phyloP scores from a whole-genome alignment of 2,888 invertebrate species.

The Meteorus cinctellus region DNA sequence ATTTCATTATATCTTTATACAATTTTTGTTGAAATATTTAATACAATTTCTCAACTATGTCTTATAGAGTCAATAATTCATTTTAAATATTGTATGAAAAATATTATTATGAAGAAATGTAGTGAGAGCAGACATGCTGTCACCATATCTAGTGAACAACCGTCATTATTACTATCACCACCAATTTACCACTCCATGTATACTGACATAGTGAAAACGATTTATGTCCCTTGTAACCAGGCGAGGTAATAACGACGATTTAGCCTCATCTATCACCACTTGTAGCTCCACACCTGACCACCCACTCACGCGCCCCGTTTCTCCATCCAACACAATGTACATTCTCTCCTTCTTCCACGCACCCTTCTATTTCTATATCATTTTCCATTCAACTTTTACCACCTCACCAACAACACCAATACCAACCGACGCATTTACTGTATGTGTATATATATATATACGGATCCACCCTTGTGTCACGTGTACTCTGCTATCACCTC shows the following conservation, averaged over 20 bases:
- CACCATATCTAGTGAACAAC: background rate
- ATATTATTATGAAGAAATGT: too few species aligned
- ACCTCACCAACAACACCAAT: too few species aligned
- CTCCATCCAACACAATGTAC: constrained; percentile 22
- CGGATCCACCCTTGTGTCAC: constrained; percentile 39
- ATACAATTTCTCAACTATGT: background rate
- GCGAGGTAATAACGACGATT: constrained; percentile 64
- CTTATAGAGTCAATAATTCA: background rate
- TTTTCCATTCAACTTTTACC: constrained; percentile 13
- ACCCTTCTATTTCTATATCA: background rate
- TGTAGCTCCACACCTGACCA: constrained; percentile 69
- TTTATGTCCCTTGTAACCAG: constrained; percentile 58
- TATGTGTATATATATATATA: constrained; percentile 57
- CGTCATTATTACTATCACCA: background rate
- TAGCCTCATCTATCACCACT: constrained; percentile 72
- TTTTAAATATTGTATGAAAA: too few species aligned
- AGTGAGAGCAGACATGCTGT: background rate
- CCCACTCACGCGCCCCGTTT: constrained; percentile 48
- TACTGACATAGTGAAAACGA: constrained; percentile 44
- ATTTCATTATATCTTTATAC: background rate
- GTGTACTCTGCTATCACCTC: constrained; percentile 44
- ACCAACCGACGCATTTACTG: constrained; percentile 27
- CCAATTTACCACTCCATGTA: constrained; percentile 26
- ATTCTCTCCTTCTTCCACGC: constrained; percentile 44
- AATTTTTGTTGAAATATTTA: background rate